A percentile compares a stretch with the other conserved stretches of the same genome.
phyloP scores from a whole-genome alignment of 1,140 invertebrate species.

The Pentalonia nigronervosa region DNA sequence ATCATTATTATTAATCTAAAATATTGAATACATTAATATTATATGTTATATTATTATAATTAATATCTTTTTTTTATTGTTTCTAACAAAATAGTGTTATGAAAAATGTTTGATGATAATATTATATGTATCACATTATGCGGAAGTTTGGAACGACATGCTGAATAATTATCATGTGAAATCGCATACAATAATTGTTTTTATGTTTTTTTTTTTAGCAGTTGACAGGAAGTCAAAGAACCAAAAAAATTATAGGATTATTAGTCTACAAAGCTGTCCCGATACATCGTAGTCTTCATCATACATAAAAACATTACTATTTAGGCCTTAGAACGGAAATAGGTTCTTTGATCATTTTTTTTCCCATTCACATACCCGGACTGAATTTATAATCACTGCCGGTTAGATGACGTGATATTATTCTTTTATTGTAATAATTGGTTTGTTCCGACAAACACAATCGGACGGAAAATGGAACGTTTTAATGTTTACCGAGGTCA shows the following conservation, averaged over 20 bases:
- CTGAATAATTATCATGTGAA: neutral
- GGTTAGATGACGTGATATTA: neutral
- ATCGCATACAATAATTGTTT: neutral
- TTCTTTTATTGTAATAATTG: constrained; percentile 4
- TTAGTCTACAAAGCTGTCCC: neutral
- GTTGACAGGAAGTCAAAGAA: constrained; percentile 27
- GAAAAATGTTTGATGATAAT: neutral
- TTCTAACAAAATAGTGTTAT: neutral
- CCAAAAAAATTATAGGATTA: neutral
- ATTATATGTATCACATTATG: neutral
- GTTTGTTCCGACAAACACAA: neutral
- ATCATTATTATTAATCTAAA: too few relatives aligned
- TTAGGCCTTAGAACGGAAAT: neutral
- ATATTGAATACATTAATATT: too few relatives aligned
- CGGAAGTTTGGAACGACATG: neutral
- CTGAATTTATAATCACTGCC: neutral
- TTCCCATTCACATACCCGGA: neutral
- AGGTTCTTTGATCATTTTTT: neutral
- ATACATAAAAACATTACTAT: constrained; percentile 30
- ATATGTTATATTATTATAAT: neutral
- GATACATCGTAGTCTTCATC: neutral
- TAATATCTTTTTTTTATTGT: neutral
- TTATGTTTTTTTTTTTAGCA: neutral
- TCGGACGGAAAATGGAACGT: neutral
- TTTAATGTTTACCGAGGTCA: neutral